Percentiles rank a stretch among this genome's conserved stretches.
These are phyloP conservation scores for Drosophila demipolita DNA, from an alignment of 2,888 invertebrate species.

Conservation along the genomic window DNA sequence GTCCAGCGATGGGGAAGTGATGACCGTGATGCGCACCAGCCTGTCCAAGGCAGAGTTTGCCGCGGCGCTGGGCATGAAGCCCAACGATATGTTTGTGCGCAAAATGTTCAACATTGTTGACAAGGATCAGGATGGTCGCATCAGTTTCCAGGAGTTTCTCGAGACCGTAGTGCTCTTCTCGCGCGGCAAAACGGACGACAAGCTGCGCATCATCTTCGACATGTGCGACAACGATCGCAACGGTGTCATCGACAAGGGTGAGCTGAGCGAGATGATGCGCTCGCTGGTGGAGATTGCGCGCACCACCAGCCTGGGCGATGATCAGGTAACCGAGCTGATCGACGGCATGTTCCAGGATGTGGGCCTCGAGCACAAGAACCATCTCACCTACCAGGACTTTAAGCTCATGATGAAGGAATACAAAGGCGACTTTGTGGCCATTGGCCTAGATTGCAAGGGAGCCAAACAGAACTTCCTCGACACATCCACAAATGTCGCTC, in stretches of 20 bases:
- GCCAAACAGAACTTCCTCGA: constrained; percentile 98
- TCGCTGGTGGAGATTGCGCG: constrained; percentile 97
- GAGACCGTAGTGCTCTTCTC: constrained; percentile 97
- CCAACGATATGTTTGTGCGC: constrained; percentile 97
- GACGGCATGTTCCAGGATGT: constrained; percentile 98
- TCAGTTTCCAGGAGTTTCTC: constrained; percentile 97
- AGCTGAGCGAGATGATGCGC: constrained; percentile 96
- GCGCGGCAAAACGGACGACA: constrained; percentile 96
- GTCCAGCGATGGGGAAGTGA: constrained; percentile 92
- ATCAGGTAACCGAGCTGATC: constrained; percentile 95
- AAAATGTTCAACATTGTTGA: constrained; percentile 99
- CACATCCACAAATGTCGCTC: constrained; percentile 96
- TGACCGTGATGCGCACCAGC: constrained; percentile 97
- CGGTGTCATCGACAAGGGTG: constrained; percentile 96
- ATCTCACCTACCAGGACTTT: constrained; percentile 95
- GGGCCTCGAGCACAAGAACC: constrained; percentile 95
- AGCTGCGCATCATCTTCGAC: constrained; percentile 96
- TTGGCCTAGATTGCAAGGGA: constrained; percentile 97
- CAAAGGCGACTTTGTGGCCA: constrained; percentile 97
- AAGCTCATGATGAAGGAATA: constrained; percentile 98
- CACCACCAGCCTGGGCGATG: constrained; percentile 95
- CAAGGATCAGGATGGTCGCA: constrained; percentile 96
- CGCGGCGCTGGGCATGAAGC: constrained; percentile 97
- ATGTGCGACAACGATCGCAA: constrained; percentile 99
- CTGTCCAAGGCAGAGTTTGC: constrained; percentile 97